A percentile compares a stretch with the other conserved stretches of the same genome.
Conservation (phyloP, 2,888 invertebrate genomes). For the Plagodis dolabraria region DNA sequence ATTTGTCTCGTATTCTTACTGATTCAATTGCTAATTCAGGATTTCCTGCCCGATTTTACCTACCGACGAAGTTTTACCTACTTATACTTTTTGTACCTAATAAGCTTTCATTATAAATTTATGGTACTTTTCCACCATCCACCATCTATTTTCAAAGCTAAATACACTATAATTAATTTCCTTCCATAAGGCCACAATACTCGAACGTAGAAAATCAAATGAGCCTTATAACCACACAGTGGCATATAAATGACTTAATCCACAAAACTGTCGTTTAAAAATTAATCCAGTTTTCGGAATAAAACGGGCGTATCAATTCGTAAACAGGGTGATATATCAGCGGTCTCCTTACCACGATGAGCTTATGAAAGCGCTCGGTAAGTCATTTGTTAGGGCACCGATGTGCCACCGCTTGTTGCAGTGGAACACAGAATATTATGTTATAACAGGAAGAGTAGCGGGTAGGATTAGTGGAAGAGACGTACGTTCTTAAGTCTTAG, state of each 20-base stretch:
- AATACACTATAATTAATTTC: too few species aligned
- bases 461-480: background rate
- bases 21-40: too few species aligned
- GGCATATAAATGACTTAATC: constrained; percentile 22
- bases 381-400: constrained; percentile 53
- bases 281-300: constrained; percentile 29
- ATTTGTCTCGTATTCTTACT: too few species aligned
- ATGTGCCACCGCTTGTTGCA: constrained; percentile 49
- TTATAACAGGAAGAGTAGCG: background rate
- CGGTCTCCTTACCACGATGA: constrained; percentile 35
- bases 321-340: constrained; percentile 38
- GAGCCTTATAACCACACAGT: background rate
- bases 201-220: background rate
- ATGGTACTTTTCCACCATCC: too few species aligned
- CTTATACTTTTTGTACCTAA: too few species aligned
- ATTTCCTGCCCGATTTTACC: too few species aligned
- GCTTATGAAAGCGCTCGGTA: constrained; percentile 39
- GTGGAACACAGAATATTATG: constrained; percentile 5
- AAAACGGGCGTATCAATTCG: constrained; percentile 36
- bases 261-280: constrained; percentile 32
- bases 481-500: background rate
- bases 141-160: too few species aligned
- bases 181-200: background rate
- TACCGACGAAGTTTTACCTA: too few species aligned
- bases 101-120: too few species aligned